A percentile compares a stretch with the other conserved stretches of the same genome.
These are phyloP conservation scores for Pseudorhombus dupliciocellatus DNA, from an alignment of 2,113 vertebrate species.

Conservation along the genomic window DNA sequence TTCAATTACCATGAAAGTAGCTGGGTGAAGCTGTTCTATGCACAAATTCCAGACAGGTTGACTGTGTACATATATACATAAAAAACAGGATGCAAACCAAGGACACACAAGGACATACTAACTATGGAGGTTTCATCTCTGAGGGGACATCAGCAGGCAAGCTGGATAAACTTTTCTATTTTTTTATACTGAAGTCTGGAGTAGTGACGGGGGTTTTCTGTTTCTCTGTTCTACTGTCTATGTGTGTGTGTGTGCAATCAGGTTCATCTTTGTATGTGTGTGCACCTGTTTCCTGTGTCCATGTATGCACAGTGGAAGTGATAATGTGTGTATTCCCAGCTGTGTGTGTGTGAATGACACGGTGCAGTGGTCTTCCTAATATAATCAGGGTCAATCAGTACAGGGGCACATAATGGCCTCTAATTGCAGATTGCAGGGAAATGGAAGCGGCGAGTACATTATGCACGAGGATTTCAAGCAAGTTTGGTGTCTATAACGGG, in stretches of 20 bases:
- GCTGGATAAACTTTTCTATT: conserved; percentile 4
- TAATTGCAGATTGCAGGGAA: conserved; percentile 36
- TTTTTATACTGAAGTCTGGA: not conserved
- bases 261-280: not conserved
- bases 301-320: not conserved
- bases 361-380: conserved; percentile 36
- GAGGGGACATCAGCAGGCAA: not conserved
- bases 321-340: conserved; percentile 12
- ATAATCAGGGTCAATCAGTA: conserved; percentile 30
- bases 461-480: conserved; percentile 13
- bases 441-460: conserved; percentile 14
- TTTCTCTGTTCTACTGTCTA: conserved; percentile 24
- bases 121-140: not conserved
- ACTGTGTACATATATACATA: conserved; percentile 6
- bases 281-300: not conserved
- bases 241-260: not conserved
- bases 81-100: not conserved
- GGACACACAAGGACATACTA: not conserved
- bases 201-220: conserved; percentile 1
- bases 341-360: conserved; percentile 7
- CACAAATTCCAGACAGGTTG: not conserved
- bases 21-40: not conserved
- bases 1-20: conserved; percentile 27
- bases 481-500: conserved; percentile 17
- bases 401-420: conserved; percentile 27